Evolutionary conservation across 2,888 invertebrate genomes (phyloP), one percentile per base, ranked within the genome.

Genomic region (Carterocephalus palaemon): DNA sequence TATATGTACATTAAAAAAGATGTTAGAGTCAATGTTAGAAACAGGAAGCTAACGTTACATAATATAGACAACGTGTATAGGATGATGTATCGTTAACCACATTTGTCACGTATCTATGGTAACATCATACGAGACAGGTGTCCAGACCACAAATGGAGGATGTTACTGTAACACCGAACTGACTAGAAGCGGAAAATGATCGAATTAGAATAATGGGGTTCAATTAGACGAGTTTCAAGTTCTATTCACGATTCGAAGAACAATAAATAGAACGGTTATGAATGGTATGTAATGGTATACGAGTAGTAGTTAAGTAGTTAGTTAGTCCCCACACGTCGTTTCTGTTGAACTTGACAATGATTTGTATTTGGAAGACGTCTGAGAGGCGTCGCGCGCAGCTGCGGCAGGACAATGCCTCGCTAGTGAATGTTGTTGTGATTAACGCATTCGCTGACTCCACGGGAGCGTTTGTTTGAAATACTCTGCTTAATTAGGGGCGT

Each of bases 301-400:
- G 20, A 15, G 22, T 9, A 28, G 16, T 19, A 41, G 54, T 60
- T 62, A 57, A 28, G 16, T 19, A 41, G 54, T 60, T 62, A 57
- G 48, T 39, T 15, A 73, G 62, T 68, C 67, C 49, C 50, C 48
- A 59, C 67, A 66, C 69, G 70, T 68, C 54, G 54, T 50, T 71
- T 70, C 61, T 62, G 62, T 64, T 75, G 67, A 76, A 80, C 75
- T 76, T 77, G 74, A 75, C 75, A 77, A 75, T 73, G 68, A 71
- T 74, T 72, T 71, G 67, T 75, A 68, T 72, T 70, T 71, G 52
- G 61, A 67, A 66, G 70, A 69, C 65, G 70, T 55, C 61, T 47
- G 55, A 46, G 50, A 54, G 54, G 52, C 52, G 66, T 64, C 67
- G 62, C 53, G 57, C 60, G 57, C 75, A 77, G 71, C 67, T 77